Conservation (phyloP, 2,888 invertebrate genomes). For the Laothoe populi region DNA sequence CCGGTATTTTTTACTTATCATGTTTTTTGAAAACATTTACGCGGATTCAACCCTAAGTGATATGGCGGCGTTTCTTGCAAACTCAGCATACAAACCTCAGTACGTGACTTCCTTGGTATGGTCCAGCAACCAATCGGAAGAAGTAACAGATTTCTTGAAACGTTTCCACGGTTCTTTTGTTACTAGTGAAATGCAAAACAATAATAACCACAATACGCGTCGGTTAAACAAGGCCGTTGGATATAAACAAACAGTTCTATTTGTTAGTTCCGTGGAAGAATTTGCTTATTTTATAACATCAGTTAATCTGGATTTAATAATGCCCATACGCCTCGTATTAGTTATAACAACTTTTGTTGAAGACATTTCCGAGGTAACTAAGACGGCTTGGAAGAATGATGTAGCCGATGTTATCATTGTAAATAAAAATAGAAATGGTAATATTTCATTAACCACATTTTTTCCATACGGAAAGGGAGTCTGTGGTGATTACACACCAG, state of each 20-base stretch:
- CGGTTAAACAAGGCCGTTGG: slow-evolving; percentile 37
- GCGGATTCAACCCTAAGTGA: slow-evolving; percentile 35
- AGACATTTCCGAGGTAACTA: slow-evolving; percentile 42
- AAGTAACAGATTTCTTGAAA: slow-evolving; percentile 46
- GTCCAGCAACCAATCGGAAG: slow-evolving; percentile 39
- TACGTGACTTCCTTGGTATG: slow-evolving; percentile 52
- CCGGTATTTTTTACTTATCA: background rate
- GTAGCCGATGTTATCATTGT: slow-evolving; percentile 57
- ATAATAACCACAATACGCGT: slow-evolving; percentile 33
- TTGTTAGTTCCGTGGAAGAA: slow-evolving; percentile 47
- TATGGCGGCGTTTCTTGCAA: slow-evolving; percentile 48
- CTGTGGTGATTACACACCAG: slow-evolving; percentile 53
- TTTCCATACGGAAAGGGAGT: slow-evolving; percentile 52
- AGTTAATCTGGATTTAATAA: slow-evolving; percentile 44
- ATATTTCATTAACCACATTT: slow-evolving; percentile 51
- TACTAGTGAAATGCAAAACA: slow-evolving; percentile 38
- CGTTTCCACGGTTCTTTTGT: slow-evolving; percentile 47
- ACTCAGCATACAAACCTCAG: slow-evolving; percentile 44
- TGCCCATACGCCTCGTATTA: slow-evolving; percentile 51
- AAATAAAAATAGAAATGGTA: slow-evolving; percentile 37
- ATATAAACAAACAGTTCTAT: slow-evolving; percentile 55
- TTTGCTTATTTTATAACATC: slow-evolving; percentile 46
- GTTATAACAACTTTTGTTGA: slow-evolving; percentile 43
- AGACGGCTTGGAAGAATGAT: slow-evolving; percentile 56
- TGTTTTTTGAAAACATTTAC: background rate